Evolutionary conservation across 2,797 vertebrate genomes (phyloP).

Genomic region (Malacoraja senta): DNA sequence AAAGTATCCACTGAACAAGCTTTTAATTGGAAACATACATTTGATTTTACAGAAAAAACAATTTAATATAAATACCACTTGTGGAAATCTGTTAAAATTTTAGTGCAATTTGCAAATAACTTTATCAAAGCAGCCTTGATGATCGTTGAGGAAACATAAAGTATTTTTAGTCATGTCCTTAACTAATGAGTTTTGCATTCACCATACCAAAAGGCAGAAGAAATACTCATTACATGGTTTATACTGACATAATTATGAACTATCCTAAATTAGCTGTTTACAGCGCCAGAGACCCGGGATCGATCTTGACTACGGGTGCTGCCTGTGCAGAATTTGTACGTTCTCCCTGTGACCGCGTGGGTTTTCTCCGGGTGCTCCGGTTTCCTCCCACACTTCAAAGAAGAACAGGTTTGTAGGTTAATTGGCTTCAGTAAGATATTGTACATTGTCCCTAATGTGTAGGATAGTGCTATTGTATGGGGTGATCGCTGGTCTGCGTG

Average conservation of each 20-base stretch:
- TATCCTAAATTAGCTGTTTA: neutral
- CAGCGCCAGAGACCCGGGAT: too few species aligned
- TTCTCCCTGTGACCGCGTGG: too few species aligned
- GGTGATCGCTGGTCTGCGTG: too few species aligned
- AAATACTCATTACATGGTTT: neutral
- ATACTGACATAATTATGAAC: neutral
- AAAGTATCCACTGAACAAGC: neutral
- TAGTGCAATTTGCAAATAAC: neutral
- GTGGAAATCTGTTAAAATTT: neutral
- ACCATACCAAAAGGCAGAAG: neutral
- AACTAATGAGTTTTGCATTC: neutral
- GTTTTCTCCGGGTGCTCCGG: too few species aligned
- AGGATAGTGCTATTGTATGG: too few species aligned
- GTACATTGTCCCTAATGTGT: too few species aligned
- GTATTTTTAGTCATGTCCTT: neutral
- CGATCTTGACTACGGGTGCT: too few species aligned
- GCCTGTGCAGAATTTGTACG: too few species aligned
- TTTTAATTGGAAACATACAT: slow-evolving; percentile 11
- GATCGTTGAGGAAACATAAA: neutral
- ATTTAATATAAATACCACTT: neutral
- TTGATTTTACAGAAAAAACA: neutral
- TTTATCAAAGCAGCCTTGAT: neutral
- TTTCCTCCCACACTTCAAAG: too few species aligned
- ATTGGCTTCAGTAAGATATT: too few species aligned
- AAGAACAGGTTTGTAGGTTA: too few species aligned